Base-by-base conservation (phyloP, 1,140 invertebrate species). In the Amyelois transitella region DNA sequence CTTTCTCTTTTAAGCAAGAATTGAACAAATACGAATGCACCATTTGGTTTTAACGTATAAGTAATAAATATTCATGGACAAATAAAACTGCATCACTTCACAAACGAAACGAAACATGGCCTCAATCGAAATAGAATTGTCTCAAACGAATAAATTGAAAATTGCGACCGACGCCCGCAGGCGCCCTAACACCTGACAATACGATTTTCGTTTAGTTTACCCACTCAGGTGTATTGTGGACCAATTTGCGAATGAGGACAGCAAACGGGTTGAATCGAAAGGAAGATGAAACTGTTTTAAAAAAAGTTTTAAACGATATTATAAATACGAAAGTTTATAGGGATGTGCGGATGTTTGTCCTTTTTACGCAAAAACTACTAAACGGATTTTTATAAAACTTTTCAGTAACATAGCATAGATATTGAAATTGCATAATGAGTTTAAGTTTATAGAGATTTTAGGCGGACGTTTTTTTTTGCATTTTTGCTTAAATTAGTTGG, bases 171-270 rank as follows among this genome's bases (percentile, higher is more conserved):
- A 38, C 32, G 45, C 45, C 12, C 12, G n/a, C 32, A 14, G 17
- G 43, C 43, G 6, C 3, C 10, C 45, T n/a, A 48, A 48, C 18
- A 48, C 45, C 45, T 48, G 45, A 48, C 45, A 48, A 48, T 21
- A 21, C 21, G n/a, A 20, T 12, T 2, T 6, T 21, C 20, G 45
- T 48, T 48, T 48, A 12, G 20, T 20, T 21, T 48, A 12, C 5
- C n/a, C 1, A 21, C n/a, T 48, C 7, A 21, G 19, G 43, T 45
- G 18, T 18, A 45, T 2, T 4, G 45, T 48, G 20, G 19, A 6
- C 20, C 20, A 38, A 14, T 38, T 32, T n/a, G 32, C 32, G 12
- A 14, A 38, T 38, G n/a, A 38, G 12, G 4, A 5, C 4, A 38
- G 32, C 32, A 14, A 38, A 38, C 17, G n/a, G 32, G 32, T 38